phyloP scores from a whole-genome alignment of 2,113 vertebrate genomes.

The Festucalex cinctus region DNA sequence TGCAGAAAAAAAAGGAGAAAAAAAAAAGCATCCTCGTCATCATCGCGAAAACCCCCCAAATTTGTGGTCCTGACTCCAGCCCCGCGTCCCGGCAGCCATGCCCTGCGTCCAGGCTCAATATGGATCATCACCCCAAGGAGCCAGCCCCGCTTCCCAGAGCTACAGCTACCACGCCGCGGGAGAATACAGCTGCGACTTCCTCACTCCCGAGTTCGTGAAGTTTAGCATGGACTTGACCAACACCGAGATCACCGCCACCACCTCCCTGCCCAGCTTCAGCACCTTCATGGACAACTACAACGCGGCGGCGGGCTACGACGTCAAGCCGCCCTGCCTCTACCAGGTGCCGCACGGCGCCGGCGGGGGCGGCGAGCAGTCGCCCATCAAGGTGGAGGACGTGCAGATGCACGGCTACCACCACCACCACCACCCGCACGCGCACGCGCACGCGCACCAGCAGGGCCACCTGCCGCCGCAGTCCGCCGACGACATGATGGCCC shows the following conservation, averaged over 20 bases:
- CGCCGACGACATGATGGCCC: constrained; percentile 90
- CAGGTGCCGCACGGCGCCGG: constrained; percentile 93
- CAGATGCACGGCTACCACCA: constrained; percentile 98
- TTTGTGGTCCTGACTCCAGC: neutral
- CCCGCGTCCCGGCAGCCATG: constrained; percentile 82
- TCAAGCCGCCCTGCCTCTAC: constrained; percentile 98
- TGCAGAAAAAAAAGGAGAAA: too few relatives aligned
- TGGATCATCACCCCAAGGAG: constrained; percentile 99
- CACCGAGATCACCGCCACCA: constrained; percentile 98
- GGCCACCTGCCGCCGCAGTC: constrained; percentile 86
- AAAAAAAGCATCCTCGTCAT: neutral
- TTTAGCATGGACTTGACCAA: constrained; percentile 99
- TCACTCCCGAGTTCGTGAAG: constrained; percentile 99
- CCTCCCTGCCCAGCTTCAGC: constrained; percentile 98
- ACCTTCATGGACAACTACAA: constrained; percentile 99
- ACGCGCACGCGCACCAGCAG: constrained; percentile 87
- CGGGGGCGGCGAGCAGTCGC: constrained; percentile 86
- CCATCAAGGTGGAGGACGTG: constrained; percentile 98
- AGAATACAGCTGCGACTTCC: constrained; percentile 99
- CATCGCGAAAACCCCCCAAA: too few relatives aligned
- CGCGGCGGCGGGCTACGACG: constrained; percentile 87
- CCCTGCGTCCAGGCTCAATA: constrained; percentile 99
- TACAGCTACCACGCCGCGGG: constrained; percentile 97
- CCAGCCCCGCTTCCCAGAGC: constrained; percentile 99
- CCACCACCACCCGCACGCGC: constrained; percentile 75